Evolutionary conservation across 2,888 invertebrate genomes (phyloP), one percentile per base, ranked within the genome.

Genomic region (Galerucella calmariensis): DNA sequence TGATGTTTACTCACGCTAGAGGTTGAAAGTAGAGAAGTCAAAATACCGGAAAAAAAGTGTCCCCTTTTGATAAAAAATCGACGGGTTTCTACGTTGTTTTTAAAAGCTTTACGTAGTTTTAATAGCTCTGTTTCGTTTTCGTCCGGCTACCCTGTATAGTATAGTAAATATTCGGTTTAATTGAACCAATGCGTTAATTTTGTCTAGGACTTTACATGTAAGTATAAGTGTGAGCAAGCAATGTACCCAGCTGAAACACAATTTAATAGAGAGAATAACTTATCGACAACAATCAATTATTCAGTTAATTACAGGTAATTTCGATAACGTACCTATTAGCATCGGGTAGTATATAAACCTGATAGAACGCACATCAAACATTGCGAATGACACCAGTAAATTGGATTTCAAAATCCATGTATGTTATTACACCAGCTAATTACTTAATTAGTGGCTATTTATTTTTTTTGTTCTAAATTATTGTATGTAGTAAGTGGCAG

Each of bases 341-440:
- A 53, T 16, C n/a, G 53, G 53, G n/a, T 53, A 53, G 8, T 53
- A 8, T 53, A 53, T 53, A 63, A 44, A 63, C 63, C 44, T 63
- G 44, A 63, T 41, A n/a, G 63, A 44, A 63, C 63, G 63, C 35
- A 41, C 63, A 63, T 63, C 41, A 44, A 63, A 63, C 35, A 63
- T 41, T 41, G 63, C 63, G 41, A 63, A 63, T 16, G 44, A 63
- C 44, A 63, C 44, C 35, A 27, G 62, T n/a, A 63, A 63, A 63
- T 63, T 63, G 35, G 16, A 63, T 35, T 41, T 63, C 44, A 16
- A 44, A 63, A 41, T 16, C 44, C 63, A 44, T 44, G 44, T 44
- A 53, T 53, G 44, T 44, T 63, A 63, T 44, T 63, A 63, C 44
- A 41, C 16, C 44, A 41, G 9, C 8, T 63, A 63, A 63, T 63